Base-by-base conservation (phyloP, 1,140 invertebrate species). In the Macrobrachium rosenbergii region DNA sequence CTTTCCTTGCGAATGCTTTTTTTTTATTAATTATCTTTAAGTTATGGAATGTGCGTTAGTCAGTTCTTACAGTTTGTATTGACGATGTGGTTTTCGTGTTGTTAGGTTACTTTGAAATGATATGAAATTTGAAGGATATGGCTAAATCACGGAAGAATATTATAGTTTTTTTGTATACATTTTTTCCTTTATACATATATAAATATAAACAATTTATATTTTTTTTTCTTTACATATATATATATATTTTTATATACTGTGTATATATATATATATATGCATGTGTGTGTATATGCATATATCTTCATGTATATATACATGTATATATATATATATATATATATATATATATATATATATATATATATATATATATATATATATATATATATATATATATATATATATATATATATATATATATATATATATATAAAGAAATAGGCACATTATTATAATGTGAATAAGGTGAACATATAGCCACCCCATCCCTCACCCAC, bases 261-360 rank as follows among this genome's bases (percentile, higher is more conserved):
- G 21, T 67, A 67, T 67, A 67, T 67, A 67, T 67, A 67, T 67
- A 14, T 67, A 67, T 67, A 67, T 14, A 67, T 67, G 21, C 21
- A 67, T 67, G 21, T 67, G 12, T 67, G 12, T 67, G 12, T 67
- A 67, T 67, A 67, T 67, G 6, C 12, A 67, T 67, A 67, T 67
- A 67, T 67, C 5, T 67, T 6, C 12, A 67, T 67, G 12, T 6
- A 67, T 14, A 23, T 67, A 67, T 67, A 67, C 12, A 67, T 67
- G 12, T 67, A 67, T 67, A 67, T 23, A 67, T 67, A 67, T 67
- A 67, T 67, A 67, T 67, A 67, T 67, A 67, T 67, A 67, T 67
- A 67, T 67, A 67, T 67, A 67, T 67, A 67, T 67, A 67, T 67
- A 67, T 67, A 67, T 67, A 67, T 67, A 67, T 67, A 67, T 67